Percentiles rank a stretch among this genome's conserved stretches.
Evolutionary conservation across 2,797 vertebrate species (phyloP).

Genomic region (Coendou prehensilis): DNA sequence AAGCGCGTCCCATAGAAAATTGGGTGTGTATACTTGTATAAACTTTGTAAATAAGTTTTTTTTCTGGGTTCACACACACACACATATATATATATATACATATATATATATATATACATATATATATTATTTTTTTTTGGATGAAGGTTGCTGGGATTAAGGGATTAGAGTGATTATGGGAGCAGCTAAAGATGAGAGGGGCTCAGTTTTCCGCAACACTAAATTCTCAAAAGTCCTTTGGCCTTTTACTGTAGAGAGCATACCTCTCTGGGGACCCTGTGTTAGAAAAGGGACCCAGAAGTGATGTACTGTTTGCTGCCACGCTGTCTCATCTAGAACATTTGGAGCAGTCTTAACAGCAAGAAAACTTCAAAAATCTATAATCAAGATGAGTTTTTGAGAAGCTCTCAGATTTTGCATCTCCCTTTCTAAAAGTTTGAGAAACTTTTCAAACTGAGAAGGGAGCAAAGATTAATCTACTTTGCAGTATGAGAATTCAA

Average conservation of each 20-base stretch:
- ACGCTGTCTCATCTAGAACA: neutral
- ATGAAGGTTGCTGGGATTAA: slow-evolving; percentile 95
- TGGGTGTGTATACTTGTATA: slow-evolving; percentile 94
- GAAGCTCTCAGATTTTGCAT: slow-evolving; percentile 74
- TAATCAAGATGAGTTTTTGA: slow-evolving; percentile 72
- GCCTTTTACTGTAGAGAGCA: slow-evolving; percentile 72
- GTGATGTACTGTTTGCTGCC: slow-evolving; percentile 77
- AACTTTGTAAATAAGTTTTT: slow-evolving; percentile 93
- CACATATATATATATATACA: slow-evolving; percentile 66
- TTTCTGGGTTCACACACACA: slow-evolving; percentile 90
- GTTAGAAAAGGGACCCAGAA: slow-evolving; percentile 67
- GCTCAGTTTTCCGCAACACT: slow-evolving; percentile 92
- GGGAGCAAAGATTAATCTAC: slow-evolving; percentile 66
- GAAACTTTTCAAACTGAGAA: slow-evolving; percentile 76
- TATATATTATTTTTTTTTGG: slow-evolving; percentile 84
- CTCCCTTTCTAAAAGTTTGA: slow-evolving; percentile 69
- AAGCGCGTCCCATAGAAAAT: slow-evolving; percentile 90
- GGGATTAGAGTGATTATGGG: slow-evolving; percentile 92
- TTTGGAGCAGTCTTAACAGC: slow-evolving; percentile 59
- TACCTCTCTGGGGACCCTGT: slow-evolving; percentile 56
- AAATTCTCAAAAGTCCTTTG: slow-evolving; percentile 81
- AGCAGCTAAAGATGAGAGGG: slow-evolving; percentile 93
- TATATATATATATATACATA: slow-evolving; percentile 63
- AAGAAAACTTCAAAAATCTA: slow-evolving; percentile 55
- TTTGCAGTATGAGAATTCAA: slow-evolving; percentile 57